phyloP scores from a whole-genome alignment of 2,113 vertebrate genomes.

The Picathartes gymnocephalus region DNA sequence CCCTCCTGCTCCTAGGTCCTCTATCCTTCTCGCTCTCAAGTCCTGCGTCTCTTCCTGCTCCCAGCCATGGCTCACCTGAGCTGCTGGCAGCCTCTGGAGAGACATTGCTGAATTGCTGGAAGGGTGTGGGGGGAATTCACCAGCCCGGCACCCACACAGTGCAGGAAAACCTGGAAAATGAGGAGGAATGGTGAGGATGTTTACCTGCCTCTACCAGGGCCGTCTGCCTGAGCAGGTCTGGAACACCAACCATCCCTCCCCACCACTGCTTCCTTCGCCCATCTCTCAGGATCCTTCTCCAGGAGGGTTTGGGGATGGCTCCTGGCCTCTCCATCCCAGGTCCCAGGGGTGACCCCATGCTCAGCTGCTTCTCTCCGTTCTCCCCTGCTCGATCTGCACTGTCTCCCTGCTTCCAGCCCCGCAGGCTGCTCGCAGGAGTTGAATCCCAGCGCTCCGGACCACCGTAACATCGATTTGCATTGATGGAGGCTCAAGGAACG shows the following conservation, averaged over 20 bases:
- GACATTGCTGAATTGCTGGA: background rate
- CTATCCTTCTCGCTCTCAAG: too few species aligned
- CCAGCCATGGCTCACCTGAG: background rate
- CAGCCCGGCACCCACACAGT: background rate
- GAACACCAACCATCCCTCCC: background rate
- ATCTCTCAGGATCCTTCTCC: background rate
- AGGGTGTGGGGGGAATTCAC: background rate
- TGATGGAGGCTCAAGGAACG: background rate
- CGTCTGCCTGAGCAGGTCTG: background rate
- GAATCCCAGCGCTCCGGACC: background rate
- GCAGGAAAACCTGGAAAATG: background rate
- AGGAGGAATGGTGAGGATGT: background rate
- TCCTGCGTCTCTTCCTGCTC: background rate
- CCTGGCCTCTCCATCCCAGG: fast-evolving
- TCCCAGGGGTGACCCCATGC: fast-evolving
- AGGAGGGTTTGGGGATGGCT: fast-evolving
- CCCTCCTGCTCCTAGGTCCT: background rate
- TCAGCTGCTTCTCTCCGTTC: background rate
- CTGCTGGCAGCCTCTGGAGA: background rate
- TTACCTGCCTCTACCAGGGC: background rate
- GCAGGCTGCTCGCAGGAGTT: background rate
- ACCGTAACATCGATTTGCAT: background rate
- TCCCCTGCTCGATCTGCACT: background rate
- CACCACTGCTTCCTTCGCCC: background rate
- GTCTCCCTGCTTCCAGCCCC: background rate